Percentiles rank a stretch among this genome's conserved stretches.
phyloP scores from a whole-genome alignment of 92 coral and sea anemone genomes.

The Diadumene lineata region DNA sequence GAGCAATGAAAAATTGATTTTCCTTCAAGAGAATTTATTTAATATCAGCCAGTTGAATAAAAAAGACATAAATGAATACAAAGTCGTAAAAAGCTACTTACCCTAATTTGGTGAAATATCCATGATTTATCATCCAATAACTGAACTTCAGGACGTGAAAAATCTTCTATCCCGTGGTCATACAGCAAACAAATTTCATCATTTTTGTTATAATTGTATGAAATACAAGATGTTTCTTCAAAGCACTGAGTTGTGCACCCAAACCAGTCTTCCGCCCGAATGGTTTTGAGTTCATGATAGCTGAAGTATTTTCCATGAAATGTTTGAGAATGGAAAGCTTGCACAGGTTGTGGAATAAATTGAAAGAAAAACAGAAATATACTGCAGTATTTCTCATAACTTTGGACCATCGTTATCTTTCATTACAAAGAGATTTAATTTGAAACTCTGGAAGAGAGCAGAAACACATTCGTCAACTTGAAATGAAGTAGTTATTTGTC shows the following conservation, averaged over 20 bases:
- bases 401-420: background rate
- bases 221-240: constrained; percentile 27
- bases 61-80: background rate
- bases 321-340: constrained; percentile 8
- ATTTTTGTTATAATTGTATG: constrained; percentile 44
- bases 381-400: background rate
- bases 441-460: background rate
- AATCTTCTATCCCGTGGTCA: constrained; percentile 35
- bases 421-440: background rate
- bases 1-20: background rate
- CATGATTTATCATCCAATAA: constrained; percentile 31
- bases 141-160: constrained; percentile 7
- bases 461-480: background rate
- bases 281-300: background rate
- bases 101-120: constrained; percentile 63
- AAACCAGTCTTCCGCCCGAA: constrained; percentile 45
- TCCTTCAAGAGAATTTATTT: background rate
- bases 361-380: background rate
- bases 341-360: background rate
- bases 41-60: background rate
- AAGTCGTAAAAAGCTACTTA: background rate
- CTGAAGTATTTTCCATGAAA: constrained; percentile 13
- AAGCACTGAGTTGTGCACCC: constrained; percentile 42
- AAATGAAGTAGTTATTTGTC: background rate
- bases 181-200: constrained; percentile 34